phyloP scores from a whole-genome alignment of 2,888 invertebrate species.

The Eutolmus rufibarbis region DNA sequence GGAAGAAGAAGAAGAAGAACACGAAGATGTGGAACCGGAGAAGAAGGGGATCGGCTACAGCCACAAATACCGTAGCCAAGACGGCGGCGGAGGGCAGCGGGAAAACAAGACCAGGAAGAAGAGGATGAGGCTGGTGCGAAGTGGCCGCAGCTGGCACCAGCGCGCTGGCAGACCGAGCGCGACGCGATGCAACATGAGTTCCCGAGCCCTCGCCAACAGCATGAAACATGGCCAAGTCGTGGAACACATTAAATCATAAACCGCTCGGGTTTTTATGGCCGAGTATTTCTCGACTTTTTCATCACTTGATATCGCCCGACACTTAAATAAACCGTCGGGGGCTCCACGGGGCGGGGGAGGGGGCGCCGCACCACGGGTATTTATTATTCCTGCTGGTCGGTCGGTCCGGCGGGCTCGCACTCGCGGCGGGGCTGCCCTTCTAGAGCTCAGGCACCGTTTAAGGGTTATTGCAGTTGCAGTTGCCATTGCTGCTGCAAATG shows the following conservation, averaged over 20 bases:
- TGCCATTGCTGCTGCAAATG: conserved; percentile 17
- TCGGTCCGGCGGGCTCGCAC: not conserved
- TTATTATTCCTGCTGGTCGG: conserved; percentile 7
- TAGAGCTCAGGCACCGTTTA: not conserved
- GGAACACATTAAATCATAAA: conserved; percentile 33
- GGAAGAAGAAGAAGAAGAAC: conserved; percentile 24
- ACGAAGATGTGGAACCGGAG: not conserved
- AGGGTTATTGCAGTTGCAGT: conserved; percentile 34
- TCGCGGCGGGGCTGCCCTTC: not conserved
- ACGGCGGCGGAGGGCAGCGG: not conserved
- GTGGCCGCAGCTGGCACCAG: conserved; percentile 5
- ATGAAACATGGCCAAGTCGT: conserved; percentile 32
- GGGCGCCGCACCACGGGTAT: not conserved
- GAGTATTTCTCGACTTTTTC: conserved; percentile 29
- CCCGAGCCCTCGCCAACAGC: conserved; percentile 5
- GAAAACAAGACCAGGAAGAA: not conserved
- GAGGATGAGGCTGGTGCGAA: not conserved
- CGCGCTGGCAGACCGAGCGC: not conserved
- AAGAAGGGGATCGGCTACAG: not conserved
- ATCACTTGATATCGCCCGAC: conserved; percentile 34
- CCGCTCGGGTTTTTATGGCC: conserved; percentile 28
- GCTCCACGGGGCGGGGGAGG: not conserved
- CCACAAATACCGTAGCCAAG: not conserved
- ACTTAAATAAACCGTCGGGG: conserved; percentile 22
- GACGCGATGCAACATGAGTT: conserved; percentile 26